A percentile compares a stretch with the other conserved stretches of the same genome.
These are phyloP conservation scores for Puntigrus tetrazona DNA, from an alignment of 2,113 vertebrate species.

Conservation along the genomic window DNA sequence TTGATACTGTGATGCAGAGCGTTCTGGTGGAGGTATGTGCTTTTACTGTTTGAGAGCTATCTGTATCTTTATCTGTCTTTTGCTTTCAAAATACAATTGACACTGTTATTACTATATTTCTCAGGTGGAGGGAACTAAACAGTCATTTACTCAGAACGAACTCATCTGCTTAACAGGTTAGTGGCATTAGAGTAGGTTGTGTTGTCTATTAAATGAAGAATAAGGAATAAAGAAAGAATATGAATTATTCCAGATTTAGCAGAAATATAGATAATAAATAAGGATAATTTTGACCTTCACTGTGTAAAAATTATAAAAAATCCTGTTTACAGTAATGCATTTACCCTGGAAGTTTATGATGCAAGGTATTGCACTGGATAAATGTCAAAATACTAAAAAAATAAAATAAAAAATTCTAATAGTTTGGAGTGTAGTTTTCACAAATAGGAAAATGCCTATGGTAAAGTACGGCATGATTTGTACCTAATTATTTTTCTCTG, in stretches of 20 bases:
- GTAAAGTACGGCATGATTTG: neutral
- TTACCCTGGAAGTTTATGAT: neutral
- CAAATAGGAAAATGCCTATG: neutral
- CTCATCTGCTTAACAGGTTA: constrained; percentile 73
- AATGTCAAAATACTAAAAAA: neutral
- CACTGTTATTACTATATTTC: neutral
- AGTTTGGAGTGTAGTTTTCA: neutral
- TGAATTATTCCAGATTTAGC: neutral
- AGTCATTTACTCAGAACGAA: constrained; percentile 67
- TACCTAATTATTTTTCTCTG: neutral
- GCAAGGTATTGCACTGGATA: neutral
- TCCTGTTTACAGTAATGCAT: neutral
- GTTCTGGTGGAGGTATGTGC: constrained; percentile 79
- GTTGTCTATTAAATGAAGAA: neutral
- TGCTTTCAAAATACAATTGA: neutral
- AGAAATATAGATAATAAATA: neutral
- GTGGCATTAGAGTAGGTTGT: neutral
- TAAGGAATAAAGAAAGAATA: neutral
- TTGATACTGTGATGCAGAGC: constrained; percentile 74
- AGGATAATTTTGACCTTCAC: neutral
- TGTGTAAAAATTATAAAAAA: neutral
- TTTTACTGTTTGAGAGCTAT: neutral
- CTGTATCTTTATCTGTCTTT: neutral
- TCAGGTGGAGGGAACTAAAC: constrained; percentile 74
- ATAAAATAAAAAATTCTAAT: too few species aligned